A percentile compares a stretch with the other conserved stretches of the same genome.
Conservation (phyloP, 2,113 vertebrate genomes). For the Cyprinus carpio region DNA sequence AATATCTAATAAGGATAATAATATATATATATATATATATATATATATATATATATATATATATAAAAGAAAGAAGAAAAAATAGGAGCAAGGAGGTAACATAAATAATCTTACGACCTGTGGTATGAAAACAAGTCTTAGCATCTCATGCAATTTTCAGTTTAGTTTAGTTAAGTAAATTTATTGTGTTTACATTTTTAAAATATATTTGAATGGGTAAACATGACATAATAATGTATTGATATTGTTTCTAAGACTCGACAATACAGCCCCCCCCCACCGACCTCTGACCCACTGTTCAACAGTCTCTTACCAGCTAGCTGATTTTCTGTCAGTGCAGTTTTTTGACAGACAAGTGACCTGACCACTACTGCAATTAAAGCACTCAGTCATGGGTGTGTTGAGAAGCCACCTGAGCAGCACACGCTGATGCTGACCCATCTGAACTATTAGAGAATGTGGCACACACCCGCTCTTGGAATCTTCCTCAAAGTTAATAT, state of each 20-base stretch:
- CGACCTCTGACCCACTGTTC: not conserved
- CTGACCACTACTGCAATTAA: not conserved
- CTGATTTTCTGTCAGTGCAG: not conserved
- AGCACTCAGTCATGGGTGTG: slow-evolving; percentile 18
- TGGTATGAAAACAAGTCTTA: not conserved
- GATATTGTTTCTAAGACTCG: not conserved
- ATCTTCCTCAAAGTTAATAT: slow-evolving; percentile 75
- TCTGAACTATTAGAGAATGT: not conserved
- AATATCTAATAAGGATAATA: too few relatives aligned
- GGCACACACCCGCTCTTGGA: slow-evolving; percentile 38
- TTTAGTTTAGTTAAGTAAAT: not conserved
- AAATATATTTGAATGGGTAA: too few relatives aligned
- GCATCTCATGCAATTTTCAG: not conserved
- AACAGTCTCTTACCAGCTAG: not conserved
- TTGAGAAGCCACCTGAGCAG: not conserved
- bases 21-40: too few relatives aligned
- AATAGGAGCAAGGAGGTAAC: not conserved
- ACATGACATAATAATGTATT: not conserved
- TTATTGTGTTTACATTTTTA: too few relatives aligned
- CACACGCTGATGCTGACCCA: not conserved
- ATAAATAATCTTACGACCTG: not conserved
- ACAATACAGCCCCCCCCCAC: not conserved
- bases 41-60: too few relatives aligned
- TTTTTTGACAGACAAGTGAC: not conserved
- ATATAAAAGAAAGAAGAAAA: too few relatives aligned